phyloP scores from a whole-genome alignment of 2,888 invertebrate species.

The Mamestra brassicae region DNA sequence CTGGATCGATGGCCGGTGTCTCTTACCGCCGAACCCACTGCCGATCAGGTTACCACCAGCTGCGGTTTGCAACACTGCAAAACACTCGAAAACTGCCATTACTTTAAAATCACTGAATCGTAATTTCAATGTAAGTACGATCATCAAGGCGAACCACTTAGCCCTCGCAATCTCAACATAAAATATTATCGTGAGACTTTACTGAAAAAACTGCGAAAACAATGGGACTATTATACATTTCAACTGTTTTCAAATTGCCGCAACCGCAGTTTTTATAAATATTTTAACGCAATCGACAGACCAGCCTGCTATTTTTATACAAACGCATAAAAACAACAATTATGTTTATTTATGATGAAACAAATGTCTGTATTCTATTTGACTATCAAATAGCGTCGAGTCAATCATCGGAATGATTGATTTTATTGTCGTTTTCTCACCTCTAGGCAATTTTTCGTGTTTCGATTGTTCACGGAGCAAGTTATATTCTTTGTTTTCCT shows the following conservation, averaged over 20 bases:
- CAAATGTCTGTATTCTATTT: slow-evolving; percentile 38
- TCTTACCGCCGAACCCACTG: slow-evolving; percentile 71
- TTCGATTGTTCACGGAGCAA: slow-evolving; percentile 49
- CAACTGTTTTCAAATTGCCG: slow-evolving; percentile 54
- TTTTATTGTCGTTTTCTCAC: slow-evolving; percentile 40
- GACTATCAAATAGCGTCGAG: slow-evolving; percentile 10
- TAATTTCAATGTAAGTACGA: slow-evolving; percentile 58
- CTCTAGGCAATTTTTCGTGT: slow-evolving; percentile 36
- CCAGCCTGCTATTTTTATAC: slow-evolving; percentile 33
- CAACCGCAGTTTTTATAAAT: slow-evolving; percentile 44
- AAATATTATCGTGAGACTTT: slow-evolving; percentile 59
- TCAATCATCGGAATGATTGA: slow-evolving; percentile 30
- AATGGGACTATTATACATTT: slow-evolving; percentile 55
- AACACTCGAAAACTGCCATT: slow-evolving; percentile 48
- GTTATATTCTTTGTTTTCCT: slow-evolving; percentile 50
- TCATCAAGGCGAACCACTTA: slow-evolving; percentile 58
- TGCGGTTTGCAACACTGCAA: slow-evolving; percentile 70
- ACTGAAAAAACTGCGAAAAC: slow-evolving; percentile 52
- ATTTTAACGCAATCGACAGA: slow-evolving; percentile 38
- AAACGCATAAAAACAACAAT: slow-evolving; percentile 35
- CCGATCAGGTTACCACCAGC: slow-evolving; percentile 69
- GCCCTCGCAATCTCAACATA: slow-evolving; percentile 49
- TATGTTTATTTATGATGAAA: slow-evolving; percentile 31
- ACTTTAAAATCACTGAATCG: slow-evolving; percentile 29
- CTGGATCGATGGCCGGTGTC: slow-evolving; percentile 72